Conservation (phyloP, 2,113 vertebrate species). For the Octodon degus region DNA sequence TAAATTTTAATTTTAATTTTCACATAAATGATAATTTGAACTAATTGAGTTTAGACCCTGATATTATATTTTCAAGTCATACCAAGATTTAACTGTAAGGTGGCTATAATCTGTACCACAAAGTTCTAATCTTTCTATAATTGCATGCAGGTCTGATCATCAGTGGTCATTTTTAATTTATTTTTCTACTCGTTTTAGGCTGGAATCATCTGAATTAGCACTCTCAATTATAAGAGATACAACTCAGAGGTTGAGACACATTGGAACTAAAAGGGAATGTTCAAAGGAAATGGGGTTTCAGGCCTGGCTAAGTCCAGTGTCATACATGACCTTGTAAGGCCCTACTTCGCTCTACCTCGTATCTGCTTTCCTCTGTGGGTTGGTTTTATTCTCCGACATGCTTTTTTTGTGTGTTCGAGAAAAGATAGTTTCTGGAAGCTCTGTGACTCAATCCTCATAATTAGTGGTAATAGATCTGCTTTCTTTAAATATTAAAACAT, state of each 20-base stretch:
- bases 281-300: background rate
- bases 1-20: slow-evolving; percentile 22
- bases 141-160: background rate
- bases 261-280: background rate
- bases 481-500: background rate
- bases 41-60: background rate
- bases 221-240: slow-evolving; percentile 7
- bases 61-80: background rate
- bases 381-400: slow-evolving; percentile 5
- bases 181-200: slow-evolving; percentile 26
- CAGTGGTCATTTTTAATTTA: background rate
- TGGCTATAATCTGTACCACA: background rate
- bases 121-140: background rate
- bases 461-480: background rate
- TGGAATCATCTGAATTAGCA: background rate
- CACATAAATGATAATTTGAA: background rate
- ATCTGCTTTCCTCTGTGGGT: background rate
- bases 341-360: background rate
- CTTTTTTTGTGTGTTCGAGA: background rate
- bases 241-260: background rate
- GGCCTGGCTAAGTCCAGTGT: background rate
- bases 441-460: background rate
- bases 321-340: background rate
- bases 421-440: background rate
- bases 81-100: background rate